Conservation (phyloP, 2,797 vertebrate species). For the Xerus rutilus region DNA sequence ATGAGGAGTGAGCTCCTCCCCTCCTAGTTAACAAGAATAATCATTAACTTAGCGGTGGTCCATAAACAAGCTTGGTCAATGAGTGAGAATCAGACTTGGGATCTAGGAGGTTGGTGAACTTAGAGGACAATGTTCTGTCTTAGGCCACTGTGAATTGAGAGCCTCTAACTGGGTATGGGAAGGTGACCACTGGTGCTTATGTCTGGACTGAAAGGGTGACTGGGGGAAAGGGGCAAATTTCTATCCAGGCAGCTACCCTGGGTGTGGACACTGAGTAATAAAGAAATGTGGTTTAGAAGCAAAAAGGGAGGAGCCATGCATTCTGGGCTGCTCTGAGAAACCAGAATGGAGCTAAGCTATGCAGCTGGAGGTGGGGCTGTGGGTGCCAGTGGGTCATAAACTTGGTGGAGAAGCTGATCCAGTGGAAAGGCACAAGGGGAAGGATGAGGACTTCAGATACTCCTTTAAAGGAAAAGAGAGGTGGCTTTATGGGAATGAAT, state of each 20-base stretch:
- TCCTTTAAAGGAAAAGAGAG: slow-evolving; percentile 19
- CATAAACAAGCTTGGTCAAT: slow-evolving; percentile 1
- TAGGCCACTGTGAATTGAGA: background rate
- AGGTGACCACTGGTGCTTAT: background rate
- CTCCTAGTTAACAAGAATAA: slow-evolving; percentile 20
- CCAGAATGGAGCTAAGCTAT: background rate
- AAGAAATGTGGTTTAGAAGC: slow-evolving; percentile 66
- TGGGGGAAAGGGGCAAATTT: slow-evolving; percentile 61
- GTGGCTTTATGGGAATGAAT: slow-evolving; percentile 16
- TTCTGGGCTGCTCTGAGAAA: slow-evolving; percentile 56
- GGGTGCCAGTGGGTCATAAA: background rate
- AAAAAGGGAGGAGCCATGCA: slow-evolving; percentile 57
- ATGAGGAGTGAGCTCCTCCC: background rate
- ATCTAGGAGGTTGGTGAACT: background rate
- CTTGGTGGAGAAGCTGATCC: background rate
- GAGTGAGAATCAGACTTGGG: background rate
- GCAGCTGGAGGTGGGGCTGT: background rate
- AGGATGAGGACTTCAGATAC: slow-evolving; percentile 4
- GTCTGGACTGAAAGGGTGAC: slow-evolving; percentile 47
- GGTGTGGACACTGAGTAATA: slow-evolving; percentile 77
- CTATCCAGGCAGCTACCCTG: slow-evolving; percentile 53
- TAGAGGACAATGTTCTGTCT: background rate
- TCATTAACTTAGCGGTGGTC: slow-evolving; percentile 7
- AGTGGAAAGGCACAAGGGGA: background rate
- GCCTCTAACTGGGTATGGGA: background rate